Evolutionary conservation across 2,888 invertebrate species (phyloP), one percentile per base, ranked within the genome.

Genomic region (Dyspetes luteomarginatus): DNA sequence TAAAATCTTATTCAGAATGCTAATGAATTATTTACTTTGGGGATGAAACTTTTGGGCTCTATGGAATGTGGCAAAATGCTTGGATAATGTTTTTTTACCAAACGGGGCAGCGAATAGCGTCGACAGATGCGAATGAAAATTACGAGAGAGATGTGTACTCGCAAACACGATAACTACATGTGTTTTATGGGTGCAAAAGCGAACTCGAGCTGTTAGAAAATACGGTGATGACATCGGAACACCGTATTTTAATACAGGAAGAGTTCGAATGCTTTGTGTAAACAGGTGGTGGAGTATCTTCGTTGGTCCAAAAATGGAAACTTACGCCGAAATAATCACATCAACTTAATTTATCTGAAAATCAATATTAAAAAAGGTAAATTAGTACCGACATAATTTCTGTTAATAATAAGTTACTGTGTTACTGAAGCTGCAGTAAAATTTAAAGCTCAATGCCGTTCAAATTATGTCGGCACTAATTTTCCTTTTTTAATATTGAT

Each of bases 41-140:
- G 1, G 36, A 4, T n/a, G 0, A 4, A 36, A 36, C 12, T 36
- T 36, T 36, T 36, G 12, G n/a, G n/a, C n/a, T 12, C 12, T 36
- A 7, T 12, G 36, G 36, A 12, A 9, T 12, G 36, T 3, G 36
- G 7, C 36, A 36, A 36, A 36, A 36, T 36, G 12, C 9, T 36
- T 36, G 36, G 36, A 12, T 36, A 7, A 12, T 36, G 36, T 3
- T 19, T 12, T n/a, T n/a, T n/a, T n/a, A 2, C 52, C n/a, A 9
- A 12, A 7, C n/a, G 19, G 36, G 30, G 48, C 12, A 48, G 5
- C 24, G 45, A n/a, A 28, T n/a, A 67, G 30, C 50, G 65, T 36
- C 65, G 30, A 67, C 50, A n/a, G n/a, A n/a, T n/a, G n/a, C 9
- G 65, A 36, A 50, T 52, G 52, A 67, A 67, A n/a, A n/a, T n/a